Evolutionary conservation across 2,888 invertebrate genomes (phyloP).

Genomic region (Priapulus caudatus): DNA sequence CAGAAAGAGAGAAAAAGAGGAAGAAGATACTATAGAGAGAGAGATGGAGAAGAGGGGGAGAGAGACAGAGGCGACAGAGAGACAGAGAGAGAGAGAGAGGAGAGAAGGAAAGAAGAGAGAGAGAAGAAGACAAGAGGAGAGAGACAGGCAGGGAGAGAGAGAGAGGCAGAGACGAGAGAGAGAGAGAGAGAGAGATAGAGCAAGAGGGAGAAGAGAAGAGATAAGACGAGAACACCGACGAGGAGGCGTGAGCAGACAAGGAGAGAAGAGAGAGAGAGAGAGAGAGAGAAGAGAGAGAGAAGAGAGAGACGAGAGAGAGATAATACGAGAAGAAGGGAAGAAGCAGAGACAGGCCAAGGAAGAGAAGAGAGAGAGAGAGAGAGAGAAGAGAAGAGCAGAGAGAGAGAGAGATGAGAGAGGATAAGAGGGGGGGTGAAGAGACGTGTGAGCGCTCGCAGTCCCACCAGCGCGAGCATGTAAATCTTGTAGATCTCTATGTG

Average conservation of each 20-base stretch:
- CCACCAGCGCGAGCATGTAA: no score
- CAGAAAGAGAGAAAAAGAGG: constrained; percentile 5
- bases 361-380: constrained; percentile 2
- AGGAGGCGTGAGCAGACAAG: not conserved
- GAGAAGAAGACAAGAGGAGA: constrained; percentile 2
- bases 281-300: constrained; percentile 8
- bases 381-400: not conserved
- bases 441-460: no score
- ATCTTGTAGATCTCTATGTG: no score
- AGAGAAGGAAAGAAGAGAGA: constrained; percentile 5
- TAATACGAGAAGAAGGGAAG: constrained; percentile 4
- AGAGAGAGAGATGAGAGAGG: constrained; percentile 5
- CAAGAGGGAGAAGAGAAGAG: not conserved
- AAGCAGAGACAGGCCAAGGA: not conserved
- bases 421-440: not conserved
- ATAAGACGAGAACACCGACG: constrained; percentile 7
- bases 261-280: constrained; percentile 8
- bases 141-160: not conserved
- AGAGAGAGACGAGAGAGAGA: not conserved
- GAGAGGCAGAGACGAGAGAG: no score
- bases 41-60: constrained; percentile 9
- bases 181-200: no score
- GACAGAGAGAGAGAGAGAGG: constrained; percentile 6
- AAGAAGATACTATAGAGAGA: constrained; percentile 7
- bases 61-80: not conserved